Evolutionary conservation across 1,140 invertebrate species (phyloP), one percentile per base, ranked within the genome.

Genomic region (Proctacanthus coquilletti): DNA sequence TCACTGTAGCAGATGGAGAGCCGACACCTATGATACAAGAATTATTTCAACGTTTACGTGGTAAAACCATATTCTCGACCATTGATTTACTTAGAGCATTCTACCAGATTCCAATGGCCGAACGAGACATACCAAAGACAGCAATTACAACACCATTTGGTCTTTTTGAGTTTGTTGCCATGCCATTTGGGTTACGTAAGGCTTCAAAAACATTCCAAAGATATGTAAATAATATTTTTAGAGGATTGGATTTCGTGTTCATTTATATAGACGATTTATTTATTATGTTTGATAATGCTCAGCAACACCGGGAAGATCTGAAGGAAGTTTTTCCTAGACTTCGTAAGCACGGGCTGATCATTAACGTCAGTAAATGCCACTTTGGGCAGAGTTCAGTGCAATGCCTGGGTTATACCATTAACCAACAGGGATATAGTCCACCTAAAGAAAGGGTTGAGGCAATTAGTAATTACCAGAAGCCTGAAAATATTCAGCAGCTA

Each of bases 201-300:
- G 45, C 47, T n/a, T 50, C 39, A 5, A 41, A 53, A 38, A 46
- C 43, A 1, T 40, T 46, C 18, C 44, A 46, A 37, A 2, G 42
- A 13, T 41, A 40, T 21, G 37, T 44, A 4, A 21, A 51, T 17
- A 15, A 33, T 35, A 15, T 43, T n/a, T 10, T 46, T 11, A 19
- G 35, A 18, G 52, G 30, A 9, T 41, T 56, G 8, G 47, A 53
- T 35, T 53, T 51, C 27, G 17, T 17, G 15, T 49, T 55, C 31
- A 44, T 57, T 2, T 72, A 68, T 42, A 18, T 72, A 0, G 70
- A 72, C 43, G 70, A 70, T 42, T 56, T 72, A n/a, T 43, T 70
- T 2, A 44, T 70, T 2, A 58, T 49, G 23, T 53, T 48, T 8
- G 39, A 34, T 11, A 23, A 17, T 8, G 17, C 34, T n/a, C 42